Percentiles rank a stretch among this genome's conserved stretches.
Conservation (phyloP, 2,888 invertebrate species). For the Eupithecia dodoneata region DNA sequence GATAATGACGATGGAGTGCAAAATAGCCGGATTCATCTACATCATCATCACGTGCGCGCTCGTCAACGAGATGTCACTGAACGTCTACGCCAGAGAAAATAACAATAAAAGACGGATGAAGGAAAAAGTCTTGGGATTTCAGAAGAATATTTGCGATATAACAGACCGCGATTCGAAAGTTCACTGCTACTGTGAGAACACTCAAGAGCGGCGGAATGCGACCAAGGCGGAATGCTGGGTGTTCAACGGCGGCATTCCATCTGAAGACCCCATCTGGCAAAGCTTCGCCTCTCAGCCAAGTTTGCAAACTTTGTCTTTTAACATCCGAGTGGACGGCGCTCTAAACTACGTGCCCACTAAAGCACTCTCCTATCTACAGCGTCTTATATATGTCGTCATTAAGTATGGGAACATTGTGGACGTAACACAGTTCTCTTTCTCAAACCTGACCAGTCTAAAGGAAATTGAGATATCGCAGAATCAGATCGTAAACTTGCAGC, state of each 20-base stretch:
- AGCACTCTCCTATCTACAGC: conserved; percentile 86
- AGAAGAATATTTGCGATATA: conserved; percentile 84
- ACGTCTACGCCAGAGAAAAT: conserved; percentile 75
- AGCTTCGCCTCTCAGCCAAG: conserved; percentile 89
- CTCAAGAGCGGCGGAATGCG: conserved; percentile 82
- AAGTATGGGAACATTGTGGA: conserved; percentile 89
- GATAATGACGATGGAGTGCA: conserved; percentile 73
- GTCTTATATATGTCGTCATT: conserved; percentile 87
- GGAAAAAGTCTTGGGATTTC: conserved; percentile 77
- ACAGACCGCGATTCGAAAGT: conserved; percentile 83
- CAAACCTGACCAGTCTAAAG: conserved; percentile 87
- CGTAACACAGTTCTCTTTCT: conserved; percentile 88
- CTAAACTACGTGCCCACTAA: conserved; percentile 89
- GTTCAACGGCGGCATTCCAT: conserved; percentile 87
- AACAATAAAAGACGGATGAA: conserved; percentile 76
- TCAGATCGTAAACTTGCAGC: conserved; percentile 87
- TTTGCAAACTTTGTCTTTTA: conserved; percentile 88
- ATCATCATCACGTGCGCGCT: conserved; percentile 75
- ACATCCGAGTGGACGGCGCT: conserved; percentile 87
- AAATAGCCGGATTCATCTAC: conserved; percentile 72
- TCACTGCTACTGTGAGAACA: conserved; percentile 88
- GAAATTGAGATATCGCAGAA: conserved; percentile 88
- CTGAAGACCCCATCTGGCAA: conserved; percentile 89
- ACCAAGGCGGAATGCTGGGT: conserved; percentile 92
- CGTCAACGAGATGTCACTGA: conserved; percentile 78